phyloP scores from a whole-genome alignment of 2,113 vertebrate species.

The Piprites chloris region DNA sequence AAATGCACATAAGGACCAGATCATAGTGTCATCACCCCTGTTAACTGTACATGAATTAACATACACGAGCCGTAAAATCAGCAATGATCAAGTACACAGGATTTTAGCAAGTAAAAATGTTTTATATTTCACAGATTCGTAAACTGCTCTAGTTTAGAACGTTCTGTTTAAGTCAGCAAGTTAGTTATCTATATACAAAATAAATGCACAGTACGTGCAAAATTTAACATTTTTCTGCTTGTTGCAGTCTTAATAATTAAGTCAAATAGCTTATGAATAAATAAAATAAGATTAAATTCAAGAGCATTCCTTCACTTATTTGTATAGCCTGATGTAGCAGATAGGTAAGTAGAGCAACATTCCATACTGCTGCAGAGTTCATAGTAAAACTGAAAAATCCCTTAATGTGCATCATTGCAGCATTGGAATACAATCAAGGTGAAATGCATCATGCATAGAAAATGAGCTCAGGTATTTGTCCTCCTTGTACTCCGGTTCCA shows the following conservation, averaged over 20 bases:
- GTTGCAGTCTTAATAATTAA: slow-evolving; percentile 79
- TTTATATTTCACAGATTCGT: slow-evolving; percentile 71
- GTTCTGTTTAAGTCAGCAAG: slow-evolving; percentile 74
- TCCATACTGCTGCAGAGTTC: slow-evolving; percentile 63
- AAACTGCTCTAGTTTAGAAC: slow-evolving; percentile 80
- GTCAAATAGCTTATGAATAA: slow-evolving; percentile 86
- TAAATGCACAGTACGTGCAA: slow-evolving; percentile 79
- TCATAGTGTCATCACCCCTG: background rate
- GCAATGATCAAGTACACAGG: slow-evolving; percentile 44
- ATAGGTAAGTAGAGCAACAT: slow-evolving; percentile 60
- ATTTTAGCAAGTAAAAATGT: slow-evolving; percentile 65
- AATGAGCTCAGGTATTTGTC: slow-evolving; percentile 96
- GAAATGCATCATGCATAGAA: slow-evolving; percentile 87
- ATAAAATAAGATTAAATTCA: slow-evolving; percentile 80
- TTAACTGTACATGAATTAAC: background rate
- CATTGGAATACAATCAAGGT: slow-evolving; percentile 66
- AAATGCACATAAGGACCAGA: background rate
- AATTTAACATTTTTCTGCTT: slow-evolving; percentile 70
- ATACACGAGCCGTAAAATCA: background rate
- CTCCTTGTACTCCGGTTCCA: slow-evolving; percentile 96
- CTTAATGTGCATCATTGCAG: slow-evolving; percentile 70
- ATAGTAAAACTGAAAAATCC: slow-evolving; percentile 62
- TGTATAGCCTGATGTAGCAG: slow-evolving; percentile 69
- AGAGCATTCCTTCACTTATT: slow-evolving; percentile 76
- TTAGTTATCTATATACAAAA: slow-evolving; percentile 78